Conservation (phyloP, 2,797 vertebrate species). For the Gastrophryne carolinensis region DNA sequence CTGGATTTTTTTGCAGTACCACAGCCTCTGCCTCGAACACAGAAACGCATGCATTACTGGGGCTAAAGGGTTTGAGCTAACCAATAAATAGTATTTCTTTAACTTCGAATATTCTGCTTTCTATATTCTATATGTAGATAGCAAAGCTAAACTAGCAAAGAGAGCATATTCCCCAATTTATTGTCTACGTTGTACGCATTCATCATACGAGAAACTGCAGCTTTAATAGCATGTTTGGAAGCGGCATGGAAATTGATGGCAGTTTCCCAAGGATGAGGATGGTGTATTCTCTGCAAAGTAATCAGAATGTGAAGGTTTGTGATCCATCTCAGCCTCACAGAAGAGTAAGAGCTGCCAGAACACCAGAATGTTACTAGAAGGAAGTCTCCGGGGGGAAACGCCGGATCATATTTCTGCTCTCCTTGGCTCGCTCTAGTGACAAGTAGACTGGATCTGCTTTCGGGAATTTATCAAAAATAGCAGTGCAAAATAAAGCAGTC, state of each 20-base stretch:
- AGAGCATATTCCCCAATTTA: slow-evolving; percentile 4
- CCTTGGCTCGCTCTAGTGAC: slow-evolving; percentile 32
- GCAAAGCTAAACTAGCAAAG: neutral
- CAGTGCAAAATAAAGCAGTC: slow-evolving; percentile 9
- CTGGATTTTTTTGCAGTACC: too few relatives aligned
- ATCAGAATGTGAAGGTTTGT: slow-evolving; percentile 39
- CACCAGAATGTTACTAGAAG: slow-evolving; percentile 38
- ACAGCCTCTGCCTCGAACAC: too few relatives aligned
- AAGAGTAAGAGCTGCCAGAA: slow-evolving; percentile 33
- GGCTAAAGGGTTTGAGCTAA: too few relatives aligned
- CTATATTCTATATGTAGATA: neutral
- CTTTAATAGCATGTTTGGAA: slow-evolving; percentile 36
- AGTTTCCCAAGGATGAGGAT: slow-evolving; percentile 27
- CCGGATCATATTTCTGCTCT: slow-evolving; percentile 43
- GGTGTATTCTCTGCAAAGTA: slow-evolving; percentile 42
- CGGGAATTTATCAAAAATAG: slow-evolving; percentile 36
- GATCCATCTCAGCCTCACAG: slow-evolving; percentile 43
- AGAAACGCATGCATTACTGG: too few relatives aligned
- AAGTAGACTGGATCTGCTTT: slow-evolving; percentile 22
- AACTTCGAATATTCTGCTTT: too few relatives aligned
- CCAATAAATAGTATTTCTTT: too few relatives aligned
- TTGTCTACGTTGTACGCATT: slow-evolving; percentile 24
- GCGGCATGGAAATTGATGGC: slow-evolving; percentile 28
- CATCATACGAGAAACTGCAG: slow-evolving; percentile 8
- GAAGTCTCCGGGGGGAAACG: neutral